phyloP scores from a whole-genome alignment of 2,113 vertebrate genomes.

The Lipophrys pholis region DNA sequence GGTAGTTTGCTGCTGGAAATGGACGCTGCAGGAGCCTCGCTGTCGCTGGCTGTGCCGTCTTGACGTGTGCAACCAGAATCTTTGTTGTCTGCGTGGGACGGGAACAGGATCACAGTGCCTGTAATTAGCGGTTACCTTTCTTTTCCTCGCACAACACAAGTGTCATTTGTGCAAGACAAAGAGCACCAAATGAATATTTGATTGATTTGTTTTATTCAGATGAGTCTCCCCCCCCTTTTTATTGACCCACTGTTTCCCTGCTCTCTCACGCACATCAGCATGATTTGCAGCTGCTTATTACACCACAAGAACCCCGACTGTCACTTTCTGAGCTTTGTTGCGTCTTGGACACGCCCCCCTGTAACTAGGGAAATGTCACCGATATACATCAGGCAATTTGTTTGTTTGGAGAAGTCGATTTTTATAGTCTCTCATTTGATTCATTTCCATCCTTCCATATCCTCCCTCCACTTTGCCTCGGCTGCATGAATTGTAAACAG shows the following conservation, averaged over 20 bases:
- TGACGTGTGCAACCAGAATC: slow-evolving; percentile 70
- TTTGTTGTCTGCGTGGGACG: too few species aligned
- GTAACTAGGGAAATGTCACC: slow-evolving; percentile 71
- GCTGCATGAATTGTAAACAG: neutral
- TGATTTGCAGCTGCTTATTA: slow-evolving; percentile 71
- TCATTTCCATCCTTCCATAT: slow-evolving; percentile 52
- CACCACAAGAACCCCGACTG: slow-evolving; percentile 53
- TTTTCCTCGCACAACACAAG: slow-evolving; percentile 17
- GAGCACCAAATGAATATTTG: slow-evolving; percentile 59
- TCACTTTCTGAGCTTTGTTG: slow-evolving; percentile 68
- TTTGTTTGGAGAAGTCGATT: slow-evolving; percentile 68
- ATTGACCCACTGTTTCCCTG: slow-evolving; percentile 58
- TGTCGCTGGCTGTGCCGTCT: slow-evolving; percentile 82
- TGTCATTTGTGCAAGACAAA: slow-evolving; percentile 50
- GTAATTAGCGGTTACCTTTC: slow-evolving; percentile 13
- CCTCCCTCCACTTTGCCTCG: neutral
- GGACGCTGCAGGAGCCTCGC: slow-evolving; percentile 83
- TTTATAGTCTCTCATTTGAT: slow-evolving; percentile 62
- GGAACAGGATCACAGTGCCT: too few species aligned
- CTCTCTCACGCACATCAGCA: slow-evolving; percentile 54
- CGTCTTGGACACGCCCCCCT: slow-evolving; percentile 65
- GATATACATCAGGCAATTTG: slow-evolving; percentile 73
- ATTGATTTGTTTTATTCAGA: slow-evolving; percentile 69
- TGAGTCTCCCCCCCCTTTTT: slow-evolving; percentile 43
- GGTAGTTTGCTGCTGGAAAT: slow-evolving; percentile 85